Conservation (phyloP, 2,113 vertebrate genomes). For the Salvator merianae region DNA sequence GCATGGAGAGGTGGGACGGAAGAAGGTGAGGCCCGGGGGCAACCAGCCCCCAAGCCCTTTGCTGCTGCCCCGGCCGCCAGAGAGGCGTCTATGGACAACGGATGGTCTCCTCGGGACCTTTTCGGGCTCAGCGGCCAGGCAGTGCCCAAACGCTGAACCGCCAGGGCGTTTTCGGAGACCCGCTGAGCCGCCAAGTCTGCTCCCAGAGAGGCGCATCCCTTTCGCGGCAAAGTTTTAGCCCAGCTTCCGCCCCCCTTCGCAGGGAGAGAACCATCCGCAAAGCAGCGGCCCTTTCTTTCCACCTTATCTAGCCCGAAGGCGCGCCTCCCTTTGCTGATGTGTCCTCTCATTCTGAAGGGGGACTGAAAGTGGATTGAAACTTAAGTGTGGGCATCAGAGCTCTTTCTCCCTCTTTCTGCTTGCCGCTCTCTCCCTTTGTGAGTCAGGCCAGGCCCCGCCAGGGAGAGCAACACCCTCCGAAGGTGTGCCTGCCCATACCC, state of each 20-base stretch:
- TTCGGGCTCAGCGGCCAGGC: background rate
- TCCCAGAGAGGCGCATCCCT: background rate
- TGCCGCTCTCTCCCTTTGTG: background rate
- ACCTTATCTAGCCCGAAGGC: too few species aligned
- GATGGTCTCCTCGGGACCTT: slow-evolving; percentile 25
- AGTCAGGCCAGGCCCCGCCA: background rate
- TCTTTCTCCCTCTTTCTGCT: background rate
- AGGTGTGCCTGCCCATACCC: background rate
- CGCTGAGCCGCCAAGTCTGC: background rate
- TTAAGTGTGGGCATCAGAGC: background rate
- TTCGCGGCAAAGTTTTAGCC: too few species aligned
- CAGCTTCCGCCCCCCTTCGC: too few species aligned
- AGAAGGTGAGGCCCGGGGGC: slow-evolving; percentile 42
- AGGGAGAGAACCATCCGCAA: too few species aligned
- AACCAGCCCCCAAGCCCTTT: slow-evolving; percentile 42
- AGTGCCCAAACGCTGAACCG: background rate
- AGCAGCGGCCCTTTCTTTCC: too few species aligned
- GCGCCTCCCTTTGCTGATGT: too few species aligned
- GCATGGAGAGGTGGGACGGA: slow-evolving; percentile 52
- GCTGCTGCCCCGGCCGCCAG: background rate
- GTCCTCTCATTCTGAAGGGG: too few species aligned
- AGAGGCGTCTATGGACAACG: slow-evolving; percentile 2
- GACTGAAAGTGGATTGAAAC: too few species aligned
- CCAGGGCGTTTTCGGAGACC: too few species aligned
- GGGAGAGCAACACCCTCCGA: too few species aligned